Evolutionary conservation across 2,888 invertebrate species (phyloP), one percentile per base, ranked within the genome.

Genomic region (Cephus runcator): DNA sequence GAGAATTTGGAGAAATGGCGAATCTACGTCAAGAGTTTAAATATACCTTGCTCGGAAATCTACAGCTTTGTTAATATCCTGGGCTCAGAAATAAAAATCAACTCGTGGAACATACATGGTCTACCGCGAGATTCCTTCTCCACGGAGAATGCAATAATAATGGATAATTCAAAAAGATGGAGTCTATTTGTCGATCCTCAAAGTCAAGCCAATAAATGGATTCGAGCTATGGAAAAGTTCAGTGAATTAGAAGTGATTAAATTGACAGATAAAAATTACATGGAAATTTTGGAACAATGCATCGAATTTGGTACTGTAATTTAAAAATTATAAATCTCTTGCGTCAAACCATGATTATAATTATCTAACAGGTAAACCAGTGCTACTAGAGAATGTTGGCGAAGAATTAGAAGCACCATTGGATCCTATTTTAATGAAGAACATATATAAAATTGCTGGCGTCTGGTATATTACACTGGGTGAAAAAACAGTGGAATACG

Each of bases 61-160:
- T 98, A 95, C 90, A 94, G 94, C 36, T 95, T 98, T 77, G 94
- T 95, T 73, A 93, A 93, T 78, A 94, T 96, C 12, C 92, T 98
- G 77, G 98, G 98, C 0, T 94, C 96, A 33, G 97, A 98, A 81
- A 96, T 98, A 40, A 96, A 96, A 90, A 96, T 97, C 84, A 96
- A 97, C 92, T 94, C 95, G 81, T 97, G 97, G 97, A 96, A 95
- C 88, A 96, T 97, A 83, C 94, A 94, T 80, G 96, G 96, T 3
- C 92, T 97, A 78, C 97, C 97, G 0, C 93, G 95, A 83, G 97
- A 97, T 92, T 93, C 93, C 11, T 97, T 97, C 92, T 97, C 97
- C 1, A 95, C 95, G 71, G 97, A 97, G 87, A 97, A 97, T 92
- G 97, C 95, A 76, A 95, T 97, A 75, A 97, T 97, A 86, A 95